Base-by-base conservation (phyloP, 2,888 invertebrate species). In the Ptilodon capucinus region DNA sequence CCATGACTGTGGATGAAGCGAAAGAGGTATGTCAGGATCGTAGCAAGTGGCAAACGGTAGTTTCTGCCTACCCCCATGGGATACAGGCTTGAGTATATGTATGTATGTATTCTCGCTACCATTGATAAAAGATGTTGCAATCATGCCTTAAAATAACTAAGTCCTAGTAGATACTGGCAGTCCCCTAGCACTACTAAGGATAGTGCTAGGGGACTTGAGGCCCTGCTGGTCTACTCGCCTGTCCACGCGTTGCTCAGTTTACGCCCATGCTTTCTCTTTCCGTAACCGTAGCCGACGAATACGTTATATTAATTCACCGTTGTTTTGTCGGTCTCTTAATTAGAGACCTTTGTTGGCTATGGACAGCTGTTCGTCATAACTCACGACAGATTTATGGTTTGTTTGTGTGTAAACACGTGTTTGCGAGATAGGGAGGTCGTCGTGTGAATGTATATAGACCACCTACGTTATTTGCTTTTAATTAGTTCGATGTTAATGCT, bases 181-280 rank as follows among this genome's bases (percentile, higher is more conserved):
- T n/a, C n/a, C n/a, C n/a, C n/a, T n/a, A n/a, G n/a, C n/a, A n/a
- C n/a, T n/a, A n/a, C n/a, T n/a, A n/a, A n/a, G n/a, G n/a, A n/a
- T n/a, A n/a, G n/a, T n/a, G n/a, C n/a, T n/a, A n/a, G n/a, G n/a
- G n/a, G n/a, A n/a, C n/a, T n/a, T n/a, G n/a, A n/a, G n/a, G n/a
- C n/a, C n/a, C n/a, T n/a, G n/a, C 41, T 66, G 60, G 44, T 44
- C 9, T 39, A 38, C 53, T 16, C 9, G 25, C 52, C 25, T 11
- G 9, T 44, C 43, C 34, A 41, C 30, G 43, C 39, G 40, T 53
- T 47, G 46, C 71, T 68, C 57, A 66, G 53, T 23, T 51, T 46
- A 25, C 39, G 21, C 19, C 39, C 48, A 52, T 50, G 60, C 71
- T 74, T 72, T 73, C 73, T 63, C 69, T 62, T 59, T 54, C 57